Conservation (phyloP, 64 coral and sea anemone species). For the Astreopora myriophthalma region DNA sequence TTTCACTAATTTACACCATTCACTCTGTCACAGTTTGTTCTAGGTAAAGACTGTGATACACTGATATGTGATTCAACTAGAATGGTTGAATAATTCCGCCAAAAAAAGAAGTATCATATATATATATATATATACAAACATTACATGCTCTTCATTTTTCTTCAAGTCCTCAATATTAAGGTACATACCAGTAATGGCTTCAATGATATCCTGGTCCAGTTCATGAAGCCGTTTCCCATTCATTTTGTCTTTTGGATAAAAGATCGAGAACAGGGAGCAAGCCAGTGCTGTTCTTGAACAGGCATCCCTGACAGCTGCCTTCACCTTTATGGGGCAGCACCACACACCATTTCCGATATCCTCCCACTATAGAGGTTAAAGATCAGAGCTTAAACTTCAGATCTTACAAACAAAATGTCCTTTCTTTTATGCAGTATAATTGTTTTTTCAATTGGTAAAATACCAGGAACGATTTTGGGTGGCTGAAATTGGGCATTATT, state of each 20-base stretch:
- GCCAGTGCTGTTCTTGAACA: background rate
- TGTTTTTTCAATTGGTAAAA: too few species aligned
- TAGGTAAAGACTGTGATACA: background rate
- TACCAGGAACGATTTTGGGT: too few species aligned
- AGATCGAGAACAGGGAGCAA: background rate
- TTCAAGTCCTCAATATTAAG: background rate
- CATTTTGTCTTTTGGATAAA: conserved; percentile 44
- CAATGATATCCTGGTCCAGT: conserved; percentile 41
- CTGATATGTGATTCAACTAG: too few species aligned
- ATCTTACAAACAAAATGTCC: too few species aligned
- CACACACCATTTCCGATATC: conserved; percentile 48
- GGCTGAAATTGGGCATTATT: too few species aligned
- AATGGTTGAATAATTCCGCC: background rate
- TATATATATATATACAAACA: background rate
- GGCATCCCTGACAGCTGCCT: conserved; percentile 21
- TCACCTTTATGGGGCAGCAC: conserved; percentile 44
- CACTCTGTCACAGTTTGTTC: background rate
- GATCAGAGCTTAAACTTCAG: too few species aligned
- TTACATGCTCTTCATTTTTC: background rate
- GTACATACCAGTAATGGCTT: background rate
- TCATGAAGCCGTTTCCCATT: conserved; percentile 36
- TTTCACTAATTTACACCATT: background rate
- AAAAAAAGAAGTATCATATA: background rate
- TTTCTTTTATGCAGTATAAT: too few species aligned
- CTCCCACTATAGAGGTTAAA: conserved; percentile 25